Base-by-base conservation (phyloP, 2,888 invertebrate species). In the Polyploca ridens region DNA sequence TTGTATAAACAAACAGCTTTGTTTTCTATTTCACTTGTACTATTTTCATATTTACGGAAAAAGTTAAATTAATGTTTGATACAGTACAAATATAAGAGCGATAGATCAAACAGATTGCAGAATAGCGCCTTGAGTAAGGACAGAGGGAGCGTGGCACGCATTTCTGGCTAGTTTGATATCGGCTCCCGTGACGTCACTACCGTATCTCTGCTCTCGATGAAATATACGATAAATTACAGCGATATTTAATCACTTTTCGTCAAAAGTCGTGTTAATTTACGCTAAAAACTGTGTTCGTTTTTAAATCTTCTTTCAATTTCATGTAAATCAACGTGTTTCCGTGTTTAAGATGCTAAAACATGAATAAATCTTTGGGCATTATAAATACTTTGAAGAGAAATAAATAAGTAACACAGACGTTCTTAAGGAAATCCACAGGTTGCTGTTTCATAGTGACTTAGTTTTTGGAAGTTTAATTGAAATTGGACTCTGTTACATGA, bases 161-260 rank as follows among this genome's bases (percentile, higher is more conserved):
- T 90, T 89, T 90, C 93, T 86, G 88, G 86, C 90, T 93, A 94
- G 93, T 94, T 91, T 90, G 91, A 88, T 91, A 90, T 87, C 92
- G 87, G 91, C 90, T 76, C 78, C 81, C 91, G 92, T 87, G 90
- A 90, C 91, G 91, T 90, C 93, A 87, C 85, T 76, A 89, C 86
- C 87, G 89, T 81, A 82, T 75, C 78, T 75, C 73, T 80, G 86
- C 77, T 76, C 79, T 67, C 81, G 76, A 74, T 82, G 73, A 78
- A 80, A 84, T 79, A 73, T 76, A 83, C 85, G 86, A 87, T 73
- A 72, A 71, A 74, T 75, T 67, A 67, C 74, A 41, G 16, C 44
- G 27, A 41, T 60, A 16, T 61, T 61, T 27, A 61, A 41, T 27
- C 13, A 6, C 27, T 19, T 61, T 27, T 6, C 5, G 41, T 27